phyloP scores from a whole-genome alignment of 2,888 invertebrate species.

The Melikaiella ostensackeni region DNA sequence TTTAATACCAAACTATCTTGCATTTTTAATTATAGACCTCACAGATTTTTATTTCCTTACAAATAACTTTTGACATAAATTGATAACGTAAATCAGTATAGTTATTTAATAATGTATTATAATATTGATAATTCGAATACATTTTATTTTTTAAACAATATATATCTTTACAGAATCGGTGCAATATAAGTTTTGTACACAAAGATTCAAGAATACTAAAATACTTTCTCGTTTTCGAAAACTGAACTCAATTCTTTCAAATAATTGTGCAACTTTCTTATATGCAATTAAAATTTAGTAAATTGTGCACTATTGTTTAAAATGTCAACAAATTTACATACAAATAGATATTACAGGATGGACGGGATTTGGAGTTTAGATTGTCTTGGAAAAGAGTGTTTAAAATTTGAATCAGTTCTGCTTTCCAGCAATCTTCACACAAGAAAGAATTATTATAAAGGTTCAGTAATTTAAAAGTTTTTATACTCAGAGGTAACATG shows the following conservation, averaged over 20 bases:
- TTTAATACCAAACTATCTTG: constrained; percentile 55
- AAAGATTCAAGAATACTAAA: too few relatives aligned
- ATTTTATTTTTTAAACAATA: not conserved
- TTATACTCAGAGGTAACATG: not conserved
- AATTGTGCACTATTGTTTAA: too few relatives aligned
- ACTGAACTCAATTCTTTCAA: too few relatives aligned
- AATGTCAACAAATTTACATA: not conserved
- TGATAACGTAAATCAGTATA: not conserved
- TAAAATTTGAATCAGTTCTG: not conserved
- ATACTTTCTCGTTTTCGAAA: too few relatives aligned
- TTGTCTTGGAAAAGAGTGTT: not conserved
- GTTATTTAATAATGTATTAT: not conserved
- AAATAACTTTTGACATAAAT: constrained; percentile 6
- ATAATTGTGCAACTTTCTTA: too few relatives aligned
- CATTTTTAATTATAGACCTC: constrained; percentile 8
- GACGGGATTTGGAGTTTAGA: too few relatives aligned
- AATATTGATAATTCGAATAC: not conserved
- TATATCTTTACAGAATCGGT: not conserved
- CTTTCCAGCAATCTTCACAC: not conserved
- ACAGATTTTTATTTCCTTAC: not conserved
- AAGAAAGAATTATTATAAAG: not conserved
- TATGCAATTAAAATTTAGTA: too few relatives aligned
- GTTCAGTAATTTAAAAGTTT: not conserved
- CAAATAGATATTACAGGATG: not conserved
- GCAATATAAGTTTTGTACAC: too few relatives aligned